Base-by-base conservation (phyloP, 2,797 vertebrate species). In the Notolabrus celidotus region DNA sequence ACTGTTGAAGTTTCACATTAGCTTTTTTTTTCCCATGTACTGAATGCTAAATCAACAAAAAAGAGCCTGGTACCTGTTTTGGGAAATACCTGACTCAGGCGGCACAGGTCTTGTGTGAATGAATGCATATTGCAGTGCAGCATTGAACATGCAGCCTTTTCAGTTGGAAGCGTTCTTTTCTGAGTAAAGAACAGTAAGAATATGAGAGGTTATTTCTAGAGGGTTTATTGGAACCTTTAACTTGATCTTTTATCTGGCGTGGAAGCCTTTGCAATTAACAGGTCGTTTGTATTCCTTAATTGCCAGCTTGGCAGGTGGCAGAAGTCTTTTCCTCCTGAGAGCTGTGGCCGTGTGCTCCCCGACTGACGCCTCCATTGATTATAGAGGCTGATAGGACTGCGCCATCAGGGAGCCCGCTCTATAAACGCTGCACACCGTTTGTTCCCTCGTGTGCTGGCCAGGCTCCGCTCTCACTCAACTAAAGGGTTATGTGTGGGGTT, bases 221-320 rank as follows among this genome's bases (percentile, higher is more conserved):
- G 20, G 67, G 27, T 66, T 71, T 66, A 75, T 72, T 73, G 22
- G 66, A 33, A 75, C 77, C 50, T 33, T 81, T 63, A 54, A 75
- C 67, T 49, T 64, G 54, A 78, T 76, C 46, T 54, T 66, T 70
- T 66, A 58, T 45, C 47, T 2, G 1, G 8, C 7, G 10, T 60
- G 12, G 5, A 58, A 67, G 65, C 39, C 62, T 78, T 70, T 67
- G 52, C 80, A 86, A 92, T 88, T 89, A 89, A 70, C 64, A 49
- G 52, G 46, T 70, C 29, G 70, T 87, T 84, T 89, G 77, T 88
- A 72, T 87, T 77, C 83, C 59, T 77, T 80, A 78, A 79, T 64
- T 83, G 80, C 31, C 19, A 11, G 50, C 70, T 72, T 71, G 77
- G 71, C 77, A 84, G 80, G 38, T 71, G 63, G 56, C 78, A 68